Base-by-base conservation (phyloP, 2,888 invertebrate species). In the Mantis religiosa region DNA sequence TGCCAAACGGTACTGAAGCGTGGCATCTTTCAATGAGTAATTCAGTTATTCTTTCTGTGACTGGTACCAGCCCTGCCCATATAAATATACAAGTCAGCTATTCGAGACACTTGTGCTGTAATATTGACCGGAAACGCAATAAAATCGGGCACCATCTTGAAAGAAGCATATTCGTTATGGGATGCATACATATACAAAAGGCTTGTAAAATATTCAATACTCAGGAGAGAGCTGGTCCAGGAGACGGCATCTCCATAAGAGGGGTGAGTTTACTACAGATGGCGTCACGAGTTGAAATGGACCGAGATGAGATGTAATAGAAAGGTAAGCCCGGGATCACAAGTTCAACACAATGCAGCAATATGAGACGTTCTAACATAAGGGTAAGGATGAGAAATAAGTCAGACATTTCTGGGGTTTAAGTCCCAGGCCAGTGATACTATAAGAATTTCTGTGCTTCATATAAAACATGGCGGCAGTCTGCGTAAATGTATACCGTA, bases 171-270 rank as follows among this genome's bases (percentile, higher is more conserved):
- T 87, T 87, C 87, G 87, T 87, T 89, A 87, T 83, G 28, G 20
- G 8, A 25, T 30, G 28, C 87, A 85, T 83, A 83, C 28, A 87
- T 71, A 71, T 71, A 71, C 54, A 71, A 71, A n/a, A 83, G 88
- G 71, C 83, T 81, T 87, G 87, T 89, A 89, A 89, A 89, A 89
- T 89, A 89, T 89, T 89, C 89, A 89, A 87, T 87, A 89, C 89
- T 84, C 88, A 12, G 14, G 85, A 89, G 85, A 89, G 89, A 87
- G 20, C 54, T 71, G 25, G 54, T 71, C 54, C 54, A 71, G 47
- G 28, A 71, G 54, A 71, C 54, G 54, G 54, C 54, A 71, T 71
- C 20, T 71, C 54, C 54, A 71, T 71, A 71, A 71, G 54, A 20
- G 54, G 15, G 25, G 54, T 8, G 25, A 71, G 15, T 20, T 25